phyloP scores from a whole-genome alignment of 2,113 vertebrate species.

The Pseudorectes ferrugineus region DNA sequence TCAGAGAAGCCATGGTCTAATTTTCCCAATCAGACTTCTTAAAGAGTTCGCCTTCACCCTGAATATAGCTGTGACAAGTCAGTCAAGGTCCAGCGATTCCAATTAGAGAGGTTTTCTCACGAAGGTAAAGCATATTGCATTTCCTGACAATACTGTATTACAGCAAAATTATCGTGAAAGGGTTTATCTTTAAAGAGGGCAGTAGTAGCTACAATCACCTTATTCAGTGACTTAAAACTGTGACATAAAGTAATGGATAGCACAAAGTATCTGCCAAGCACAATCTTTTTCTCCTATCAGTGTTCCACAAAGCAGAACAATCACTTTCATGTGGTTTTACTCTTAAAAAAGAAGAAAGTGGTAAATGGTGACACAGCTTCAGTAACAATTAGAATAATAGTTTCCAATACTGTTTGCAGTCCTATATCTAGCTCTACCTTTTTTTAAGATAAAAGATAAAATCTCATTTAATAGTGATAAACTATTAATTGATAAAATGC shows the following conservation, averaged over 20 bases:
- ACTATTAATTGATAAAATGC: neutral
- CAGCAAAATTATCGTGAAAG: constrained; percentile 40
- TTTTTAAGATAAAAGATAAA: neutral
- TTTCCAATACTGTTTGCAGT: neutral
- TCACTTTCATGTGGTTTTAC: neutral
- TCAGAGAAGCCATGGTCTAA: constrained; percentile 37
- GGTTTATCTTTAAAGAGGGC: constrained; percentile 58
- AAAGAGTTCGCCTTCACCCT: constrained; percentile 62
- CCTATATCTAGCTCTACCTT: neutral
- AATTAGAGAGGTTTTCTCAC: constrained; percentile 72
- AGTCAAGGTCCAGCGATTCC: constrained; percentile 72
- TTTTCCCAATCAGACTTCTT: constrained; percentile 53
- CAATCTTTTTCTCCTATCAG: neutral
- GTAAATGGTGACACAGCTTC: neutral
- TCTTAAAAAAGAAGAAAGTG: neutral
- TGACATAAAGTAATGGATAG: constrained; percentile 41
- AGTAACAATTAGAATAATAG: neutral
- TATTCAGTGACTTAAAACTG: constrained; percentile 50
- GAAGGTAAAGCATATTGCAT: constrained; percentile 54
- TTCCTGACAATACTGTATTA: constrained; percentile 68
- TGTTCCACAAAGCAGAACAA: neutral
- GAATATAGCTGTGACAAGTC: constrained; percentile 61
- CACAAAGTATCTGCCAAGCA: constrained; percentile 21
- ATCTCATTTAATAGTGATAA: neutral
- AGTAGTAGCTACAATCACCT: constrained; percentile 46